A percentile compares a stretch with the other conserved stretches of the same genome.
These are phyloP conservation scores for Pteropus rufus DNA, from an alignment of 2,797 vertebrate genomes.

Conservation along the genomic window DNA sequence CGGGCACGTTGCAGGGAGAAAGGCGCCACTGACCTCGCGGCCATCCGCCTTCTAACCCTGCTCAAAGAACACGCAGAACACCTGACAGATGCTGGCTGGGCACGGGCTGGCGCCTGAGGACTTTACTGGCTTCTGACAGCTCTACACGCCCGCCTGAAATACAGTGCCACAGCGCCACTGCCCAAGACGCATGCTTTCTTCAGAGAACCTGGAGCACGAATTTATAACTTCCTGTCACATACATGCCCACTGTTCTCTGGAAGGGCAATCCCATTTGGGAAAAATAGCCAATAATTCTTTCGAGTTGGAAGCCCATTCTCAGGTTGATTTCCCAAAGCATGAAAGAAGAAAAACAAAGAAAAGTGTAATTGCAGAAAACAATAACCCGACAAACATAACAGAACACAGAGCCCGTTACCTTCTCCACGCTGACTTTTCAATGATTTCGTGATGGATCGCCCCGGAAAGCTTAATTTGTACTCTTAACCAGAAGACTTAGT, in stretches of 20 bases:
- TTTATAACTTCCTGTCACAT: neutral
- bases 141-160: neutral
- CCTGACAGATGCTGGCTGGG: neutral
- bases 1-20: neutral
- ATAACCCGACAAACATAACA: neutral
- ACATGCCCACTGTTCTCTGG: constrained; percentile 21
- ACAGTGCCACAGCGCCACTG: fast-evolving
- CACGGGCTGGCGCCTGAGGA: neutral
- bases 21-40: neutral
- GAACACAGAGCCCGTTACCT: neutral
- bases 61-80: fast-evolving
- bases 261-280: constrained; percentile 20
- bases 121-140: neutral
- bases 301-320: neutral
- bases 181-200: constrained; percentile 3
- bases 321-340: constrained; percentile 49
- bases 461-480: constrained; percentile 52
- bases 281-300: constrained; percentile 52
- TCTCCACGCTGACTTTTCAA: neutral
- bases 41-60: neutral
- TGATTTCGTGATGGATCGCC: constrained; percentile 6
- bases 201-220: constrained; percentile 1
- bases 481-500: constrained; percentile 52
- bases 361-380: neutral
- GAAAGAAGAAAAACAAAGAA: constrained; percentile 29